Conservation (phyloP, 2,113 vertebrate species). For the Protobothrops mucrosquamatus region DNA sequence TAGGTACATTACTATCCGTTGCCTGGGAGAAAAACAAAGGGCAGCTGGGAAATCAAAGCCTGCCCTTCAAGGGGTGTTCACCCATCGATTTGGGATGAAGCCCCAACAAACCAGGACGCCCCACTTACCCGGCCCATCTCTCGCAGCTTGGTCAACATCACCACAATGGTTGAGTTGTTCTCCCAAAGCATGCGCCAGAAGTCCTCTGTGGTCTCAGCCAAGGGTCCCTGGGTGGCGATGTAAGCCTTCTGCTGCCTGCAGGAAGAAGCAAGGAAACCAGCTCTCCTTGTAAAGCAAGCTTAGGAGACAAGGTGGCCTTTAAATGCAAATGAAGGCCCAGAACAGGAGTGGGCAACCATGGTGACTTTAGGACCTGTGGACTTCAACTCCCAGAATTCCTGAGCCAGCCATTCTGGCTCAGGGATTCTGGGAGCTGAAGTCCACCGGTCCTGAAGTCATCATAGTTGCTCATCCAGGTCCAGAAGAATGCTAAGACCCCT, state of each 20-base stretch:
- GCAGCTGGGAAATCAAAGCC: background rate
- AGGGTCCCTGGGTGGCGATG: conserved; percentile 93
- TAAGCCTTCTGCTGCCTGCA: conserved; percentile 94
- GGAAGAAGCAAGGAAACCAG: background rate
- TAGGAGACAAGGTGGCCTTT: background rate
- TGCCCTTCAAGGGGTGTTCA: background rate
- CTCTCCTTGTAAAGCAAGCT: background rate
- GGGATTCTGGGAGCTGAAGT: background rate
- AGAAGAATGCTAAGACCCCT: background rate
- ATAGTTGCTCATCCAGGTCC: background rate
- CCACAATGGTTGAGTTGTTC: conserved; percentile 97
- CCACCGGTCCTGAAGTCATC: too few species aligned
- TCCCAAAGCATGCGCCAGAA: conserved; percentile 99
- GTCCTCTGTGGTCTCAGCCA: conserved; percentile 96
- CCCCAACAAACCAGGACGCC: background rate
- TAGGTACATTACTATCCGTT: background rate
- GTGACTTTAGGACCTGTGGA: too few species aligned
- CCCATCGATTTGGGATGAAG: background rate
- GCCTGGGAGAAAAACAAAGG: background rate
- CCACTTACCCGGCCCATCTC: conserved; percentile 90
- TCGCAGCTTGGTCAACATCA: conserved; percentile 95
- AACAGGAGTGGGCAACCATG: too few species aligned
- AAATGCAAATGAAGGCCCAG: background rate
- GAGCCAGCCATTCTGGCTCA: background rate
- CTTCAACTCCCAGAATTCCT: too few species aligned